A percentile compares a stretch with the other conserved stretches of the same genome.
These are phyloP conservation scores for Antedon bifida DNA, from an alignment of 35 echinoderm and acorn worm genomes.

Conservation along the genomic window DNA sequence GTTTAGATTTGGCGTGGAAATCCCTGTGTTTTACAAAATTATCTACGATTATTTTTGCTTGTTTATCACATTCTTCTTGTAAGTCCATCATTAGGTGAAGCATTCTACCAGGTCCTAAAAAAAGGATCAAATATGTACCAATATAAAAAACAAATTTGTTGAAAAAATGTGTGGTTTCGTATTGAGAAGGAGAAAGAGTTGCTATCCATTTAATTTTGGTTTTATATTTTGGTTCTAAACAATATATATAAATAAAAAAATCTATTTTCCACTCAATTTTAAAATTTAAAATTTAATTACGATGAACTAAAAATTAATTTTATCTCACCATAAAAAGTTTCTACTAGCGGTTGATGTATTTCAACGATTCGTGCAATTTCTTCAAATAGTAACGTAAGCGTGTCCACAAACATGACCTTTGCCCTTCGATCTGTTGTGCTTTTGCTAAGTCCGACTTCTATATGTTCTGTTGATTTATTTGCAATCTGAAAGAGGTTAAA, in stretches of 20 bases:
- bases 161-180: no score
- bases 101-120: constrained; percentile 71
- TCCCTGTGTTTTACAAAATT: constrained; percentile 65
- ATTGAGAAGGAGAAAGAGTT: no score
- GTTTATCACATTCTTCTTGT: constrained; percentile 84
- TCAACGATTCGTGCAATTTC: constrained; percentile 85
- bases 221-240: no score
- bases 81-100: constrained; percentile 59
- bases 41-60: constrained; percentile 69
- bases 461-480: constrained; percentile 57
- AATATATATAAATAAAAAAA: no score
- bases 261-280: no score
- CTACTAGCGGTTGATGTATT: constrained; percentile 91
- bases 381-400: constrained; percentile 87
- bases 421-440: constrained; percentile 72
- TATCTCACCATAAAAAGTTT: constrained; percentile 91
- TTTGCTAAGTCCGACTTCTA: constrained; percentile 42
- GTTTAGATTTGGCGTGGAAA: constrained; percentile 58
- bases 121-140: not conserved
- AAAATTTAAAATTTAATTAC: no score
- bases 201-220: no score
- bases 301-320: not conserved
- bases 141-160: not conserved
- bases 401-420: constrained; percentile 58
- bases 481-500: constrained; percentile 68